phyloP scores from a whole-genome alignment of 1,140 invertebrate species.

The Macrotrachela quadricornifera region DNA sequence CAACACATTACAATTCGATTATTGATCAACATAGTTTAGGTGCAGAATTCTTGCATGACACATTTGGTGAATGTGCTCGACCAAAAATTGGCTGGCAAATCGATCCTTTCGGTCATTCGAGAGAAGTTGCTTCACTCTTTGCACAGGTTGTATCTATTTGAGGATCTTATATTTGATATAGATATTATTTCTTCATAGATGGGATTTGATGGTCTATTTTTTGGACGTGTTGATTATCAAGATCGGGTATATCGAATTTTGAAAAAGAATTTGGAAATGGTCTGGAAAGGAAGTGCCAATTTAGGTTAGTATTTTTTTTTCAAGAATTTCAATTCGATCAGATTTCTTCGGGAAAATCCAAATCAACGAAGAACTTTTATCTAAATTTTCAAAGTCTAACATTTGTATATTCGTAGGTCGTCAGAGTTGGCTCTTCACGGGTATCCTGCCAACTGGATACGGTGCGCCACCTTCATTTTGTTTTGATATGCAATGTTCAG shows the following conservation, averaged over 20 bases:
- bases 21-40: slow-evolving; percentile 65
- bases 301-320: no score
- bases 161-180: no score
- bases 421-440: slow-evolving; percentile 28
- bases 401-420: slow-evolving; percentile 28
- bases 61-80: slow-evolving; percentile 55
- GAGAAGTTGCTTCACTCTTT: slow-evolving; percentile 59
- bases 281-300: slow-evolving; percentile 44
- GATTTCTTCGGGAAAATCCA: no score
- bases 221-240: slow-evolving; percentile 64
- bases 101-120: slow-evolving; percentile 72
- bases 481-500: slow-evolving; percentile 58
- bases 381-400: no score
- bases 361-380: no score
- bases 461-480: slow-evolving; percentile 62
- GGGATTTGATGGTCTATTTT: slow-evolving; percentile 56
- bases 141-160: slow-evolving; percentile 35
- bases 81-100: slow-evolving; percentile 74
- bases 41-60: slow-evolving; percentile 45
- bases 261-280: slow-evolving; percentile 50
- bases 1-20: slow-evolving; percentile 68
- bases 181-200: no score
- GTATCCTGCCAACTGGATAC: slow-evolving; percentile 51
- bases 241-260: slow-evolving; percentile 46
- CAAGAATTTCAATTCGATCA: no score